A percentile compares a stretch with the other conserved stretches of the same genome.
Evolutionary conservation across 2,888 invertebrate genomes (phyloP).

Genomic region (Sceliomorpha sp.): DNA sequence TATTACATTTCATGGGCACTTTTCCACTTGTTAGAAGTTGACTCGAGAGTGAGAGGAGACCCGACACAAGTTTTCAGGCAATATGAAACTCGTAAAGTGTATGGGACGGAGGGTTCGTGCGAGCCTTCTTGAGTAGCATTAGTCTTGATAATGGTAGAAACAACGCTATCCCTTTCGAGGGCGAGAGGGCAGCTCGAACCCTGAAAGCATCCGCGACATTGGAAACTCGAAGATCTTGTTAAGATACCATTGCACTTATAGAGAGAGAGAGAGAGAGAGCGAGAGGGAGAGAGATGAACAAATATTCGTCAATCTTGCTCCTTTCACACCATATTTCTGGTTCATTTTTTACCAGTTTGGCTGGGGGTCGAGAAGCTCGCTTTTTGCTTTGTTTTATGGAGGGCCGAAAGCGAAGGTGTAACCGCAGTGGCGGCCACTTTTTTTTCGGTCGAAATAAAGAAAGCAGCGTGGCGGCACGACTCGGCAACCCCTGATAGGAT

Average conservation of each 20-base stretch:
- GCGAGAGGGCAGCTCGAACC: slow-evolving; percentile 57
- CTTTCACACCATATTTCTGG: too few relatives aligned
- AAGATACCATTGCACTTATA: slow-evolving; percentile 65
- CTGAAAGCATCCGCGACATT: slow-evolving; percentile 57
- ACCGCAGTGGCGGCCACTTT: slow-evolving; percentile 36
- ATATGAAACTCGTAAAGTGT: slow-evolving; percentile 16
- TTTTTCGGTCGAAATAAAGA: slow-evolving; percentile 38
- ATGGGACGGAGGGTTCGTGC: slow-evolving; percentile 11
- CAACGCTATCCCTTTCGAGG: slow-evolving; percentile 60
- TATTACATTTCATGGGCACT: neutral
- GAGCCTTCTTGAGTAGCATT: slow-evolving; percentile 12
- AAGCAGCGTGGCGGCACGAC: slow-evolving; percentile 4
- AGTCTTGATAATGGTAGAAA: slow-evolving; percentile 20
- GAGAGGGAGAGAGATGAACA: slow-evolving; percentile 15
- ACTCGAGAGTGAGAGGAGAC: neutral
- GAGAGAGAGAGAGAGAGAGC: slow-evolving; percentile 24
- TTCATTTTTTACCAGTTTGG: too few relatives aligned
- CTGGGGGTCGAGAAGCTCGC: too few relatives aligned
- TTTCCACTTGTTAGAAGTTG: neutral
- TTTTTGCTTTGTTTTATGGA: too few relatives aligned
- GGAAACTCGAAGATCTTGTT: slow-evolving; percentile 65
- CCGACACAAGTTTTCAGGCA: slow-evolving; percentile 6
- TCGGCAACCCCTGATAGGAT: slow-evolving; percentile 27
- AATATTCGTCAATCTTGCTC: slow-evolving; percentile 11
- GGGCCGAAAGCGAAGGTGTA: neutral